A percentile compares a stretch with the other conserved stretches of the same genome.
phyloP scores from a whole-genome alignment of 2,113 vertebrate genomes.

The Engystomops pustulosus region DNA sequence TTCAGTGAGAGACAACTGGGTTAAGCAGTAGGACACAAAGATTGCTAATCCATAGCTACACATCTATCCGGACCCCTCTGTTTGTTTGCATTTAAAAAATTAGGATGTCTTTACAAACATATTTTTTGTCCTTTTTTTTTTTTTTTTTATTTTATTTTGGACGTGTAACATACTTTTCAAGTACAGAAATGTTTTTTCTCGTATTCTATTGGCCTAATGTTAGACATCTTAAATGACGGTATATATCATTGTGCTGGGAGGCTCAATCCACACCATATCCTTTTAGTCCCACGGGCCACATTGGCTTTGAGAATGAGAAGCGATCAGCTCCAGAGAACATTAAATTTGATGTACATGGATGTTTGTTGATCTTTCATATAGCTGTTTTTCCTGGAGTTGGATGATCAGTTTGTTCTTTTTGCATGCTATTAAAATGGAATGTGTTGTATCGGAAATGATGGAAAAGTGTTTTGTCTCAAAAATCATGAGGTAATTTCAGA shows the following conservation, averaged over 20 bases:
- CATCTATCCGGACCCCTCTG: too few species aligned
- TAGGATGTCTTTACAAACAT: too few species aligned
- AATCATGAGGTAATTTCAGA: neutral
- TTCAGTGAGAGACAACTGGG: too few species aligned
- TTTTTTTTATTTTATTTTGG: neutral
- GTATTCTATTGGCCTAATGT: neutral
- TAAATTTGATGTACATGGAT: conserved; percentile 10
- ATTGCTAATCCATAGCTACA: too few species aligned
- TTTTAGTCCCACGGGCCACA: neutral
- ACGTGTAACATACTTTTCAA: neutral
- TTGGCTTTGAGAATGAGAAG: neutral
- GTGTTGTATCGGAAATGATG: neutral
- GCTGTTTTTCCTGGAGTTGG: neutral
- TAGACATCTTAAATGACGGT: neutral
- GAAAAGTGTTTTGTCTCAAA: neutral
- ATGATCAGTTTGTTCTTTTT: neutral
- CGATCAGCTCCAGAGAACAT: neutral
- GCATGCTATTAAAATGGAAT: neutral
- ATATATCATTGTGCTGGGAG: neutral
- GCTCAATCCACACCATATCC: neutral
- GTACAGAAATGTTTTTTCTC: neutral
- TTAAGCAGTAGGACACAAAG: too few species aligned
- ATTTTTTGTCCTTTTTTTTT: too few species aligned
- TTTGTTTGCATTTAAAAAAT: too few species aligned
- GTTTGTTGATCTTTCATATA: neutral